These are phyloP conservation scores for Oscheius sp. DNA, from an alignment of 2,888 invertebrate species.

Conservation along the genomic window DNA sequence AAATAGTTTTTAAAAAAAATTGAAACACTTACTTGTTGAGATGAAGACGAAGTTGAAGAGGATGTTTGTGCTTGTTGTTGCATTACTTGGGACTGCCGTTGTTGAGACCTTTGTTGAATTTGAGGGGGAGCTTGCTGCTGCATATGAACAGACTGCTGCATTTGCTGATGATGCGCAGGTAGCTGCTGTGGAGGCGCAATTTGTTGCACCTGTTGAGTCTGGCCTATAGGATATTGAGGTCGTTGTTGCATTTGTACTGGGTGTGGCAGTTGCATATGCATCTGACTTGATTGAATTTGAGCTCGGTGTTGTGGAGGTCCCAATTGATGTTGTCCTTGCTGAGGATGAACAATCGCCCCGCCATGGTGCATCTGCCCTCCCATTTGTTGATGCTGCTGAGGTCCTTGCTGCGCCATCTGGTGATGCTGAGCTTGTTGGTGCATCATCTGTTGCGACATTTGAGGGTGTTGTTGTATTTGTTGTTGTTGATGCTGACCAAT, in stretches of 20 bases:
- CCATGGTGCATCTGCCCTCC: conserved; percentile 4
- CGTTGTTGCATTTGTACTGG: background rate
- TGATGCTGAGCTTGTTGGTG: conserved; percentile 7
- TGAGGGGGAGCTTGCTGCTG: background rate
- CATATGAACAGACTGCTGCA: background rate
- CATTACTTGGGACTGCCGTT: background rate
- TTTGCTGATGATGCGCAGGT: conserved; percentile 1
- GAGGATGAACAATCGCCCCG: background rate
- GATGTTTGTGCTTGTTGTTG: conserved; percentile 5
- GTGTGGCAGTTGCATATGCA: background rate
- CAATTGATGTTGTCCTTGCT: background rate
- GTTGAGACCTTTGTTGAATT: conserved; percentile 10
- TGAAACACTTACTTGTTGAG: background rate
- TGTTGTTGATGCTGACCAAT: conserved; percentile 14
- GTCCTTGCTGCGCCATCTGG: background rate
- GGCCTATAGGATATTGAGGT: background rate
- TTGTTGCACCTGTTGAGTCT: background rate
- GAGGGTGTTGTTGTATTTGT: conserved; percentile 6
- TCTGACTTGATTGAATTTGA: conserved; percentile 9
- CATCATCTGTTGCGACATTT: background rate
- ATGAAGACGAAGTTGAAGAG: background rate
- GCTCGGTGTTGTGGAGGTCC: conserved; percentile 1
- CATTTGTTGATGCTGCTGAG: background rate
- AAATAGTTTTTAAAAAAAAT: background rate
- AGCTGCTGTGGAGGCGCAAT: background rate